phyloP scores from a whole-genome alignment of 2,888 invertebrate genomes.

The Resseliella maxima region DNA sequence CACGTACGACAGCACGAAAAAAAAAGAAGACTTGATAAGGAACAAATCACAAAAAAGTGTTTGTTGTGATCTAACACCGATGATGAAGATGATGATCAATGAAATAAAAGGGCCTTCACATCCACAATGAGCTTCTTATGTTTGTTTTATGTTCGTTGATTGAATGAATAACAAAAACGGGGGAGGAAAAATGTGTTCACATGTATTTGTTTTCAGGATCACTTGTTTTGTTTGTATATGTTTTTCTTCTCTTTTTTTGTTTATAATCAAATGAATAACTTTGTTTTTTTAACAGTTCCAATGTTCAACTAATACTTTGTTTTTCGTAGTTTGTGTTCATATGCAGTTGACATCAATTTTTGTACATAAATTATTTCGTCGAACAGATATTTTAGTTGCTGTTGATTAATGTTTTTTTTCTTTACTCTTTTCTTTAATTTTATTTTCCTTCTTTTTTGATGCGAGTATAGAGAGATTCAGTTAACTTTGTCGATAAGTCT shows the following conservation, averaged over 20 bases:
- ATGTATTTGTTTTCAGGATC: slow-evolving; percentile 33
- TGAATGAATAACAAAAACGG: slow-evolving; percentile 36
- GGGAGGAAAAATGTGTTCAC: slow-evolving; percentile 30
- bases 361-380: slow-evolving; percentile 31
- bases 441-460: too few relatives aligned
- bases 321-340: slow-evolving; percentile 3
- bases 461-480: slow-evolving; percentile 46
- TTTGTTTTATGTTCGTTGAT: slow-evolving; percentile 38
- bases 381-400: slow-evolving; percentile 33
- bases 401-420: too few relatives aligned
- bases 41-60: too few relatives aligned
- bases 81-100: too few relatives aligned
- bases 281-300: neutral
- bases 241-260: neutral
- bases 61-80: neutral
- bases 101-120: too few relatives aligned
- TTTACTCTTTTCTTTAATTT: too few relatives aligned
- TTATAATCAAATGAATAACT: neutral
- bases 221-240: too few relatives aligned
- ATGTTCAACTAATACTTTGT: slow-evolving; percentile 10
- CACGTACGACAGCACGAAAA: too few relatives aligned
- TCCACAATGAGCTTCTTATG: neutral
- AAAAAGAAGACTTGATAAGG: too few relatives aligned
- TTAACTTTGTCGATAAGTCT: slow-evolving; percentile 48
- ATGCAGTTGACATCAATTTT: slow-evolving; percentile 16